phyloP scores from a whole-genome alignment of 2,113 vertebrate species.

The Taurulus bubalis region DNA sequence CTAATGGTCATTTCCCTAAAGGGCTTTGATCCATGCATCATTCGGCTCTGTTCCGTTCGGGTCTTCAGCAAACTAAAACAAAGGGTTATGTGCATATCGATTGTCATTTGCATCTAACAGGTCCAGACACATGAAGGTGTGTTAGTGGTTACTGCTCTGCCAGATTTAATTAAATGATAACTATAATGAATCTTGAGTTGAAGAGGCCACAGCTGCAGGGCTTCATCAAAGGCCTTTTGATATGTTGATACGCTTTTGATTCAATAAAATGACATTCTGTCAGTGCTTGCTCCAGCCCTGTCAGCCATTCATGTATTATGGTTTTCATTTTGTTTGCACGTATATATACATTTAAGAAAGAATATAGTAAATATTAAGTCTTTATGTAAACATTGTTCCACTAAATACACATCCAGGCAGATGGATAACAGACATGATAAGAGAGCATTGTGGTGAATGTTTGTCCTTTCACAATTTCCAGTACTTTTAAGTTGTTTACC shows the following conservation, averaged over 20 bases:
- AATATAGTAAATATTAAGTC: background rate
- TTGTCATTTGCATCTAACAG: conserved; percentile 49
- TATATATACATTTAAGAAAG: background rate
- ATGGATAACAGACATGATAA: background rate
- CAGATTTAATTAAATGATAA: conserved; percentile 68
- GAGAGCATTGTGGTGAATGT: background rate
- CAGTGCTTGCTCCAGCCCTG: conserved; percentile 32
- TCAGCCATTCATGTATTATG: conserved; percentile 34
- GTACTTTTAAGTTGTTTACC: background rate
- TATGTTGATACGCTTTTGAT: conserved; percentile 77
- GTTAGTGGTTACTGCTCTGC: conserved; percentile 41
- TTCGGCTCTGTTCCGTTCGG: background rate
- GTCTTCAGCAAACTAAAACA: conserved; percentile 7
- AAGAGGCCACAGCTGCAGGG: conserved; percentile 75
- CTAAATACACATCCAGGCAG: background rate
- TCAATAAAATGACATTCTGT: conserved; percentile 50
- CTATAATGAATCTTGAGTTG: conserved; percentile 60
- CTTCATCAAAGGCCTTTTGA: conserved; percentile 78
- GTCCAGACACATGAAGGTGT: conserved; percentile 60
- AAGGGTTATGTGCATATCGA: conserved; percentile 28
- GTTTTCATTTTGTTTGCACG: conserved; percentile 25
- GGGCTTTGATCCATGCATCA: background rate
- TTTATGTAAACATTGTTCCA: background rate
- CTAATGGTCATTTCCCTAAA: conserved; percentile 15
- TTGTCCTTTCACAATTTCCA: background rate